These are phyloP conservation scores for Melozone crissalis DNA, from an alignment of 2,113 vertebrate species.

Conservation along the genomic window DNA sequence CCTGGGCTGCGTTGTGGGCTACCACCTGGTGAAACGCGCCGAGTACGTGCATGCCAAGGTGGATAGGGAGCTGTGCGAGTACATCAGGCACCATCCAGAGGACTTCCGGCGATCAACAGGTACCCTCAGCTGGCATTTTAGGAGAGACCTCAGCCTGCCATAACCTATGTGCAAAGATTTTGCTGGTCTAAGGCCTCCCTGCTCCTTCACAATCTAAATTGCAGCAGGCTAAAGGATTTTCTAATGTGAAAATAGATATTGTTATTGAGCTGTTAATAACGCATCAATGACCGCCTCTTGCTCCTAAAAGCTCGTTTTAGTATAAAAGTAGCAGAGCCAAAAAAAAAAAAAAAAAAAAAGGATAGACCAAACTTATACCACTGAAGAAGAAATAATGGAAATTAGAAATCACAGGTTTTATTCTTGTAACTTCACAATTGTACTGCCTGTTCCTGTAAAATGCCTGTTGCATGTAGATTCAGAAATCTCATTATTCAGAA, in stretches of 20 bases:
- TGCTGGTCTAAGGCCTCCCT: neutral
- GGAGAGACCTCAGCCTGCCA: neutral
- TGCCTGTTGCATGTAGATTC: fast-evolving
- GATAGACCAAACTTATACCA: neutral
- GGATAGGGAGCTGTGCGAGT: slow-evolving; percentile 84
- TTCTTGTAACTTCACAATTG: neutral
- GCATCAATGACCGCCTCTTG: fast-evolving
- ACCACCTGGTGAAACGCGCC: slow-evolving; percentile 78
- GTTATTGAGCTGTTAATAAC: neutral
- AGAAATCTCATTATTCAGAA: neutral
- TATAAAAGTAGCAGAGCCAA: neutral
- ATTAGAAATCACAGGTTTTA: neutral
- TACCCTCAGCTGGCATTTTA: slow-evolving; percentile 13
- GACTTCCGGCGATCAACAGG: slow-evolving; percentile 75
- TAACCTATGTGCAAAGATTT: neutral
- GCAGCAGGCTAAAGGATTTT: neutral
- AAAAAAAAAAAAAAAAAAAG: neutral
- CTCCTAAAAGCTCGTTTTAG: neutral
- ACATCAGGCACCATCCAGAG: slow-evolving; percentile 79
- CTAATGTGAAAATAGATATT: neutral
- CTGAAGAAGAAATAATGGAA: neutral
- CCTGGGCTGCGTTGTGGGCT: slow-evolving; percentile 84
- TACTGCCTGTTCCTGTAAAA: neutral
- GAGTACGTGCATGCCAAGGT: slow-evolving; percentile 76
- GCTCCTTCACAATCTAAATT: neutral